Base-by-base conservation (phyloP, 2,888 invertebrate species). In the Hanleya hanleyi region DNA sequence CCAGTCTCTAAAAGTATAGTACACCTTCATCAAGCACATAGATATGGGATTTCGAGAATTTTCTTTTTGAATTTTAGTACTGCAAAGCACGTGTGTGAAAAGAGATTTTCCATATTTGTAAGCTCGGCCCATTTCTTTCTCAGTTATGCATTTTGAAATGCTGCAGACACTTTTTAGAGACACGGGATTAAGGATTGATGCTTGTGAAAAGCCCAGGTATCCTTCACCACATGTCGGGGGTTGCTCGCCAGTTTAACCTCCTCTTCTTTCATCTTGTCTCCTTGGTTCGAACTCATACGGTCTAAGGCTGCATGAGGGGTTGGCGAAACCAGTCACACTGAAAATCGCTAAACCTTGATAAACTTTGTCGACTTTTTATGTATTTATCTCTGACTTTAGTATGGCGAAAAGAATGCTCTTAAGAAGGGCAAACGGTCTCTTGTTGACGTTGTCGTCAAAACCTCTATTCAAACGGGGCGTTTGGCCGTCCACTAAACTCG, bases 331-430 rank as follows among this genome's bases (percentile, higher is more conserved):
- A 57, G 26, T 57, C 57, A 4, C 32, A 26, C 26, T 29, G 57
- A 57, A 57, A 29, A 57, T 57, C 57, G 57, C 57, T 57, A 57
- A 57, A 57, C 57, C 57, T 57, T 32, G 22, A 57, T 57, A 57
- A 26, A 57, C 57, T 57, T 57, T 57, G 26, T 57, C 57, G 57
- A 57, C 57, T 57, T 57, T 57, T 57, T 57, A 57, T 57, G 57
- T 57, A 57, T 57, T 57, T 57, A 57, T 57, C 29, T 57, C 57
- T 57, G 57, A 57, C 57, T 57, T 26, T 57, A 57, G 57, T 57
- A 29, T 18, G 57, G 22, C 12, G 57, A 57, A 26, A 57, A 57
- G 57, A 57, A 57, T 57, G 57, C 57, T 29, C 32, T 29, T 29
- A 57, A 57, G 57, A 57, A 57, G 32, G 47, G 47, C 47, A 47